phyloP scores from a whole-genome alignment of 2,888 invertebrate genomes.

The Osedax frankpressi region DNA sequence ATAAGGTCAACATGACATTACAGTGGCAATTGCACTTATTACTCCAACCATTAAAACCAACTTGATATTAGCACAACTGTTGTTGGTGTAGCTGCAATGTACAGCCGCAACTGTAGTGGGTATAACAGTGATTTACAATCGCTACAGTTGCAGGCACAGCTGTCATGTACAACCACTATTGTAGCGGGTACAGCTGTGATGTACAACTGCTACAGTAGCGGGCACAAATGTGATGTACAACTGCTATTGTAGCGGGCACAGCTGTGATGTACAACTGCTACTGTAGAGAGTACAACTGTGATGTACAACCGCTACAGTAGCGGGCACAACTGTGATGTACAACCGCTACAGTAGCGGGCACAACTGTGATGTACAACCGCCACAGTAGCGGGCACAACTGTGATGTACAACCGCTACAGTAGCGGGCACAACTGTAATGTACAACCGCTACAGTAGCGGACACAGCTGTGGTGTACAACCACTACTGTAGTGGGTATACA shows the following conservation, averaged over 20 bases:
- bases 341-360: neutral
- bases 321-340: neutral
- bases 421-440: neutral
- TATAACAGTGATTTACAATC: neutral
- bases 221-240: neutral
- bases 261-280: conserved; percentile 2
- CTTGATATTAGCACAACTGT: neutral
- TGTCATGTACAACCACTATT: neutral
- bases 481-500: neutral
- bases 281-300: neutral
- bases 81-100: neutral
- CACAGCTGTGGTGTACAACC: neutral
- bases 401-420: neutral
- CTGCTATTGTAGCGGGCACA: neutral
- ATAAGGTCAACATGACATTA: neutral
- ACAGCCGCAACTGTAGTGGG: conserved; percentile 2
- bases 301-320: conserved; percentile 4
- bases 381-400: neutral
- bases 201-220: conserved; percentile 1
- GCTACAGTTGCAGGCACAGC: neutral
- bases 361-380: conserved; percentile 2
- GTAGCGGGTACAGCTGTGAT: neutral
- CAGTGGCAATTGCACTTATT: neutral
- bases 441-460: neutral
- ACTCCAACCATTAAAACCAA: conserved; percentile 4